phyloP scores from a whole-genome alignment of 2,888 invertebrate genomes.

The Petrophora chlorosata region DNA sequence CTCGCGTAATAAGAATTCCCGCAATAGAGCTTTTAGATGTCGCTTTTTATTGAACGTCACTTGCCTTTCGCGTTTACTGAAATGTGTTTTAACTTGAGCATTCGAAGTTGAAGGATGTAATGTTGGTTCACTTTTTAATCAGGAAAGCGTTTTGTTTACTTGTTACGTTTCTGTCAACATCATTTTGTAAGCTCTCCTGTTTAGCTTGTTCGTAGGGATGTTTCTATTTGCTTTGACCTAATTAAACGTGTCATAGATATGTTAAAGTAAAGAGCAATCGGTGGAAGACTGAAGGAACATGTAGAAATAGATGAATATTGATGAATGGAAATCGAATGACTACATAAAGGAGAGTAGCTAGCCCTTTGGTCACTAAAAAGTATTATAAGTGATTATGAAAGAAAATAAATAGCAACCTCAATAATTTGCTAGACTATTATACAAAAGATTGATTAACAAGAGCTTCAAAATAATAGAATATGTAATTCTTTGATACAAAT shows the following conservation, averaged over 20 bases:
- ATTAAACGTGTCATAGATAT: neutral
- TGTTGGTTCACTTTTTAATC: slow-evolving; percentile 4
- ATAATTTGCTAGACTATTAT: too few relatives aligned
- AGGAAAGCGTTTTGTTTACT: neutral
- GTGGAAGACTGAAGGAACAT: neutral
- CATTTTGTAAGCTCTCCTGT: neutral
- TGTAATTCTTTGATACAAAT: too few relatives aligned
- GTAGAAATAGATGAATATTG: slow-evolving; percentile 2
- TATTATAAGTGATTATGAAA: too few relatives aligned
- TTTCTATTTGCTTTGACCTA: slow-evolving; percentile 8
- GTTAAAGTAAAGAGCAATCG: neutral
- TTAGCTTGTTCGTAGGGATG: neutral
- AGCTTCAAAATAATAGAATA: too few relatives aligned
- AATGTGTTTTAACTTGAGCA: slow-evolving; percentile 20
- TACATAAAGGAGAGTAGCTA: too few relatives aligned
- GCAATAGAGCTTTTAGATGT: slow-evolving; percentile 58
- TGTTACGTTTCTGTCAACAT: neutral
- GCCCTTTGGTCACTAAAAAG: too few relatives aligned
- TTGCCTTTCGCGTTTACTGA: slow-evolving; percentile 39
- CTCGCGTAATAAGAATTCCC: slow-evolving; percentile 52
- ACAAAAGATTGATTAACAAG: too few relatives aligned
- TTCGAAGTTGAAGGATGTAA: slow-evolving; percentile 12
- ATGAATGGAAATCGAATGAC: neutral
- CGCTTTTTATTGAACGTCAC: slow-evolving; percentile 52
- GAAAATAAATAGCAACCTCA: too few relatives aligned